A percentile compares a stretch with the other conserved stretches of the same genome.
phyloP scores from a whole-genome alignment of 92 coral and sea anemone species.

The Virgularia gustaviana region DNA sequence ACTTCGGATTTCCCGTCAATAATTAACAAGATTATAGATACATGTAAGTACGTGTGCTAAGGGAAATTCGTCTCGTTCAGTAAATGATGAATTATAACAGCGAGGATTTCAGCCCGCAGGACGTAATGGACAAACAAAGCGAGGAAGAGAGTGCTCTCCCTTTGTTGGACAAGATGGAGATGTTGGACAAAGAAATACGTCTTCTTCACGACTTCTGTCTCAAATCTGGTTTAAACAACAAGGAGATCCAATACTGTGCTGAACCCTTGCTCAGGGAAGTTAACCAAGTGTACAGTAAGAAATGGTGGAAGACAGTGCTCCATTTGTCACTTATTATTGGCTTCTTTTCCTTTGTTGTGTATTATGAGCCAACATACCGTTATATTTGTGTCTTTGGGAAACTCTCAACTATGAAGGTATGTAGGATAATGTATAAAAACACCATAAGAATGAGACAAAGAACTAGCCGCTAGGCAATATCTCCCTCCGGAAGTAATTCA shows the following conservation, averaged over 20 bases:
- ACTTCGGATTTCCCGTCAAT: no score
- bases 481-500: no score
- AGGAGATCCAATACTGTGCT: constrained; percentile 84
- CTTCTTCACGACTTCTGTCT: constrained; percentile 77
- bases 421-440: no score
- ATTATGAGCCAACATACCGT: constrained; percentile 78
- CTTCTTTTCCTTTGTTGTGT: constrained; percentile 59
- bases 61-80: no score
- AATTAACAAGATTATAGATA: no score
- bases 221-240: constrained; percentile 75
- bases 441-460: no score
- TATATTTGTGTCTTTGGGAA: constrained; percentile 83
- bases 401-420: constrained; percentile 72
- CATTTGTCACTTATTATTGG: constrained; percentile 54
- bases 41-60: no score
- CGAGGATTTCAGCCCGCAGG: no score
- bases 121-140: constrained; percentile 49
- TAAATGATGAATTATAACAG: no score
- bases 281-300: constrained; percentile 55
- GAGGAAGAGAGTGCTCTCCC: constrained; percentile 72
- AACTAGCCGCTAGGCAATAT: no score
- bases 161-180: constrained; percentile 70
- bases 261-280: constrained; percentile 68
- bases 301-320: constrained; percentile 63
- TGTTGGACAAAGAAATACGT: constrained; percentile 86